Percentiles rank a stretch among this genome's conserved stretches.
These are phyloP conservation scores for Sussaba pulchella DNA, from an alignment of 2,888 invertebrate species.

Conservation along the genomic window DNA sequence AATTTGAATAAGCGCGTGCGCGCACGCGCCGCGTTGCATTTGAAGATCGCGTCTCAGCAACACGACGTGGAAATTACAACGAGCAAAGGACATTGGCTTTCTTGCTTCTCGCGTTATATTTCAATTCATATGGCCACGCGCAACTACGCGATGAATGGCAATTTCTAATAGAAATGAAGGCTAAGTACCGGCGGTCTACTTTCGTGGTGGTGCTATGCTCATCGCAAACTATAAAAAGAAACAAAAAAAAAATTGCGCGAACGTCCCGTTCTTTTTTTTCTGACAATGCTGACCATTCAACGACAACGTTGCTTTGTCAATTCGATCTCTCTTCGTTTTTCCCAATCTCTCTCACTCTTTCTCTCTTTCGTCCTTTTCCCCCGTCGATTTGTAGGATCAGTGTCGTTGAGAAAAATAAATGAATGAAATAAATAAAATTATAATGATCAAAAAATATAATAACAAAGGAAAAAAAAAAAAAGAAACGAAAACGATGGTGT, in stretches of 20 bases:
- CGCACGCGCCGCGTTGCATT: constrained; percentile 36
- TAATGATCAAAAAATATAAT: constrained; percentile 2
- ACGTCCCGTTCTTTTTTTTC: constrained; percentile 51
- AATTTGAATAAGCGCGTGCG: constrained; percentile 30
- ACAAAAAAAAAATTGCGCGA: constrained; percentile 47
- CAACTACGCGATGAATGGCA: constrained; percentile 56
- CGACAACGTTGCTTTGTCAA: neutral
- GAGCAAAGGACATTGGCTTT: constrained; percentile 56
- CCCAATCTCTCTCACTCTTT: no score
- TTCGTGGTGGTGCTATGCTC: constrained; percentile 63
- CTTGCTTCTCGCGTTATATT: constrained; percentile 48
- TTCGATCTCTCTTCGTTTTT: no score
- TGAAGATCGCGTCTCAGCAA: constrained; percentile 44
- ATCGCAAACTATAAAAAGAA: constrained; percentile 51
- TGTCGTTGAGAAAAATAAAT: no score
- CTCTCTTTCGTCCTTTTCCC: no score
- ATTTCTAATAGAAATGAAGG: constrained; percentile 67
- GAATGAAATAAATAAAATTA: no score
- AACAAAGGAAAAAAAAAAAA: neutral
- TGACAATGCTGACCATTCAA: constrained; percentile 48
- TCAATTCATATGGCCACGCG: constrained; percentile 48
- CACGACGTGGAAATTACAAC: constrained; percentile 25
- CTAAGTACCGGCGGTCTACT: constrained; percentile 65
- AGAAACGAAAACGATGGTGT: neutral
- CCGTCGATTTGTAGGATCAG: no score